Evolutionary conservation across 2,113 vertebrate species (phyloP), one percentile per base, ranked within the genome.

Genomic region (Xenopus laevis): DNA sequence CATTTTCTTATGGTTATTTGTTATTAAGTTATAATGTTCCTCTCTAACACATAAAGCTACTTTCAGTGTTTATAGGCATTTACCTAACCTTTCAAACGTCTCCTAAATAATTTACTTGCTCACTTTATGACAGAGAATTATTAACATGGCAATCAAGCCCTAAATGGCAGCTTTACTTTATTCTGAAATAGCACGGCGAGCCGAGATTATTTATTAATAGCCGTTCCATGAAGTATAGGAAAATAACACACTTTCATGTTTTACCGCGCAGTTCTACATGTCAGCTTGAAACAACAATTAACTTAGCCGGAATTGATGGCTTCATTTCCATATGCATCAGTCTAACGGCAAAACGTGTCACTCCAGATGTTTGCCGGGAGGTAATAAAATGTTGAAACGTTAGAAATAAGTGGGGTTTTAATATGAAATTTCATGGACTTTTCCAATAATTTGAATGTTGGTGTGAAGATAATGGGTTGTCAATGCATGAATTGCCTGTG

Each of bases 191-290:
- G 73, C 65, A 61, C 57, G 62, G 46, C 58, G 53, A 68, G 73
- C 53, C 23, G 18, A 68, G 65, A 75, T 68, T 69, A 75, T 69
- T 75, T 75, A 75, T 75, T 68, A 75, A 68, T 75, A 75, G 73
- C 62, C 65, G 15, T 63, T 75, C 68, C 57, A 62, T 40, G 52
- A 63, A 75, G 53, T 53, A 46, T 50, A 30, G 61, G 58, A 55
- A 75, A 75, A 75, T 75, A 69, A 61, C 58, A 60, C 55, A 68
- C 58, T 68, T 68, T 75, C 23, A 55, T 69, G 65, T 75, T 68
- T 62, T 63, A 69, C 58, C 13, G 20, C 55, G 44, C 30, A 13
- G 40, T 61, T 52, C 60, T 20, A 52, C 45, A 30, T 61, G 65
- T 68, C 73, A 69, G 17, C 73, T 21, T 40, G 58, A 63, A 75